Base-by-base conservation (phyloP, 92 coral and sea anemone genomes). In the Epizoanthus stellaris region DNA sequence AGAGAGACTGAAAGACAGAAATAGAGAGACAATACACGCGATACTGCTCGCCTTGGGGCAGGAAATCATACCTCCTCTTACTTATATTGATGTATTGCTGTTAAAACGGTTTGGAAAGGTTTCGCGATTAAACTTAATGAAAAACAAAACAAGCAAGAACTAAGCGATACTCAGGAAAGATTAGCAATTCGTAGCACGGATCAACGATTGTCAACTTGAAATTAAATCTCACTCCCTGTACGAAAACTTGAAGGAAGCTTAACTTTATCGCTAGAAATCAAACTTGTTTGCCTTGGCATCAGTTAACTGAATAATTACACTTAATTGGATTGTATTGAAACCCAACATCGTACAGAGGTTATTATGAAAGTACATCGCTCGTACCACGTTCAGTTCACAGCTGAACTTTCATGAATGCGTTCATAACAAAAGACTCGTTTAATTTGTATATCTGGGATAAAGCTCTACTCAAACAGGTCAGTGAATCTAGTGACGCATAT, bases 281-380 rank as follows among this genome's bases (percentile, higher is more conserved):
- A 20, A 20, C 60, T 45, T 79, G 39, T 62, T 39, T 43, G 23
- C 67, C 23, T 43, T 43, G 19, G 72, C 23, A n/a, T 61, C 20
- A 43, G 14, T 56, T 9, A 57, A 30, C 15, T 76, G 61, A 34
- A 57, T 52, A 34, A 56, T 57, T 17, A 71, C 36, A 10, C 72
- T 34, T 25, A 63, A 63, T 62, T 62, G 83, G 42, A 10, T 79
- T 79, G 71, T 42, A 40, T 43, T 43, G 65, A 59, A 20, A n/a
- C 36, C 14, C 56, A 52, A 52, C 56, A 52, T 52, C 2, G n/a
- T 38, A 38, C 52, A 34, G 56, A 68, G n/a, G 7, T 2, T 40
- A 5, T 17, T 38, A 6, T 12, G 7, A 23, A 34, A 34, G 73
- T 38, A 68, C 49, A 68, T 38, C 42, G 34, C 16, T 54, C 45